These are phyloP conservation scores for Origma solitaria DNA, from an alignment of 2,113 vertebrate genomes.

Conservation along the genomic window DNA sequence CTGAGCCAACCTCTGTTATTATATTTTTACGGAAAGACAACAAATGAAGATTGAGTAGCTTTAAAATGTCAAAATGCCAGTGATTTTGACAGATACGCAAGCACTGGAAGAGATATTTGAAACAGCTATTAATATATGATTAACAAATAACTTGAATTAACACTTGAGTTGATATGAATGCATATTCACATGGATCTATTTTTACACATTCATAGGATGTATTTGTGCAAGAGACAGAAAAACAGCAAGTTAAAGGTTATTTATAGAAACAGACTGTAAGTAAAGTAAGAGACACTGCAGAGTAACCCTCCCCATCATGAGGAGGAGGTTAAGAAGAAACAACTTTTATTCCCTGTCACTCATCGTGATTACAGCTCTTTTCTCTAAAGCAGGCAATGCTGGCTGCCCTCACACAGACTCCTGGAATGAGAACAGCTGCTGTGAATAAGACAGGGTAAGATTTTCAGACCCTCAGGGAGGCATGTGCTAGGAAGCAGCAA, in stretches of 20 bases:
- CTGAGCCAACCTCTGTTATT: neutral
- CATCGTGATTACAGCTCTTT: conserved; percentile 26
- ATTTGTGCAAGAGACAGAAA: neutral
- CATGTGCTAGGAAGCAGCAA: neutral
- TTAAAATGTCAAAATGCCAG: neutral
- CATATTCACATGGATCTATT: neutral
- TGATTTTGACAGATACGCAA: neutral
- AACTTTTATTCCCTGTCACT: conserved; percentile 1
- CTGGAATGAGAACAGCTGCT: conserved; percentile 29
- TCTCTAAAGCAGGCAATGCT: neutral
- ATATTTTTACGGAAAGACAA: neutral
- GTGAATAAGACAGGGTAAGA: conserved; percentile 16
- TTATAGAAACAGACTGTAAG: neutral
- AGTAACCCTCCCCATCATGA: neutral
- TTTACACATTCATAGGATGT: neutral
- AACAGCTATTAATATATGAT: neutral
- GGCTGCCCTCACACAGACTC: conserved; percentile 20
- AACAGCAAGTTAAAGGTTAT: neutral
- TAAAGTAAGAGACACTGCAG: neutral
- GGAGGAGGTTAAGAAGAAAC: neutral
- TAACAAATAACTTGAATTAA: neutral
- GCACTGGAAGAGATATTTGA: neutral
- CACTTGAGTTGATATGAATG: neutral
- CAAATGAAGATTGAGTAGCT: neutral
- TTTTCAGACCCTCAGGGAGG: conserved; percentile 10